Base-by-base conservation (phyloP, 2,113 vertebrate species). In the Ochotona curzoniae region DNA sequence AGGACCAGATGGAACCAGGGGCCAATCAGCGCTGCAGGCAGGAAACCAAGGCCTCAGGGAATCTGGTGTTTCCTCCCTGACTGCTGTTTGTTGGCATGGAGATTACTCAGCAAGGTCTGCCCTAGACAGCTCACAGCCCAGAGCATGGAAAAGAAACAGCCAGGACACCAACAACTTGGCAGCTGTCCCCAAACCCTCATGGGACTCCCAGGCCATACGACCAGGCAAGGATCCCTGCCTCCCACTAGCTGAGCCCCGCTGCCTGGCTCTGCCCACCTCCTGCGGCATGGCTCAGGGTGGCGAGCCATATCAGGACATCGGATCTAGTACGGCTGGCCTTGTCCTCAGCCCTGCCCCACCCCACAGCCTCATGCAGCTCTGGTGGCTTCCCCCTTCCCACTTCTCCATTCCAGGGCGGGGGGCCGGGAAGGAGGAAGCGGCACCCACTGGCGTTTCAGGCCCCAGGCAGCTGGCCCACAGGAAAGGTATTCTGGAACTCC, bases 331-430 rank as follows among this genome's bases (percentile, higher is more conserved):
- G 4, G 25, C 54, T 7, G 84, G 32, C 47, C 85, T 76, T 60
- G 75, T 75, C 83, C 86, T 89, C 8, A 83, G 79, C 93, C 70
- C 70, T 38, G 18, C 8, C 63, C 18, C 38, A 5, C 5, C 32
- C 28, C 10, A n/a, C 60, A 1, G 32, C 44, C 61, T 84, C 83
- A 82, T 0, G 76, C 38, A 44, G 4, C 78, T 91, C 11, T 2
- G 5, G 1, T 20, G n/a, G 18, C 79, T 82, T 60, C 67, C 83
- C 28, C 20, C 63, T 94, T 89, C 81, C 95, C 81, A 20, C 83
- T 96, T 89, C 93, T 93, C 23, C 93, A 38, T 96, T 96, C 83
- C 83, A 66, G 66, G 51, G 81, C 30, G 8, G 7, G 13, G 15
- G 8, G 1, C 1, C 2, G 25, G 17, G 1, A 18, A 5, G 28